phyloP scores from a whole-genome alignment of 2,888 invertebrate genomes.

The Thymelicus sylvestris region DNA sequence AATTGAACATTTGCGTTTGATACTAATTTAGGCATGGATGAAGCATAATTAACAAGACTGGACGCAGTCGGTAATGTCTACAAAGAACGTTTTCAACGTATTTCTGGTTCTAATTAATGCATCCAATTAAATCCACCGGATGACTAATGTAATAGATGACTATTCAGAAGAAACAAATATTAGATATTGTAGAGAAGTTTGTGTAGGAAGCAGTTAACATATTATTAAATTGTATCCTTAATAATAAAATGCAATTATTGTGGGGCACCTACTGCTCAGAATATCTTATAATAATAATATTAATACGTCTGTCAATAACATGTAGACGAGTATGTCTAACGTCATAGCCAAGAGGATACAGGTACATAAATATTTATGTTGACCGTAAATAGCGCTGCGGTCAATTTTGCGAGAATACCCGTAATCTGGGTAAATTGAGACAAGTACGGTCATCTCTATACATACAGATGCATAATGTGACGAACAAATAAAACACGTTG shows the following conservation, averaged over 20 bases:
- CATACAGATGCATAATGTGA: conserved; percentile 32
- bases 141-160: conserved; percentile 22
- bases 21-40: conserved; percentile 36
- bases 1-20: conserved; percentile 36
- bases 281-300: not conserved
- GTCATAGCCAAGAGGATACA: conserved; percentile 59
- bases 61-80: conserved; percentile 34
- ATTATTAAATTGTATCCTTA: not conserved
- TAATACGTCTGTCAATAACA: conserved; percentile 8
- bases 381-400: conserved; percentile 60
- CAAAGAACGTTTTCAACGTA: conserved; percentile 31
- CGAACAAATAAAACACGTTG: not conserved
- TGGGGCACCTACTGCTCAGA: no score
- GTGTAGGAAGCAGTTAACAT: not conserved
- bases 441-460: conserved; percentile 46
- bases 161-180: conserved; percentile 5
- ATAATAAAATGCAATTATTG: no score
- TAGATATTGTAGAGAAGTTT: not conserved
- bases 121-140: conserved; percentile 25
- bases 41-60: conserved; percentile 35
- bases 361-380: conserved; percentile 68
- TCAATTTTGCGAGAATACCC: conserved; percentile 56
- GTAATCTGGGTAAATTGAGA: conserved; percentile 63
- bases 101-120: conserved; percentile 34
- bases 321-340: conserved; percentile 35